Percentiles rank a stretch among this genome's conserved stretches.
phyloP scores from a whole-genome alignment of 2,113 vertebrate species.

The Lampris megalopsis region DNA sequence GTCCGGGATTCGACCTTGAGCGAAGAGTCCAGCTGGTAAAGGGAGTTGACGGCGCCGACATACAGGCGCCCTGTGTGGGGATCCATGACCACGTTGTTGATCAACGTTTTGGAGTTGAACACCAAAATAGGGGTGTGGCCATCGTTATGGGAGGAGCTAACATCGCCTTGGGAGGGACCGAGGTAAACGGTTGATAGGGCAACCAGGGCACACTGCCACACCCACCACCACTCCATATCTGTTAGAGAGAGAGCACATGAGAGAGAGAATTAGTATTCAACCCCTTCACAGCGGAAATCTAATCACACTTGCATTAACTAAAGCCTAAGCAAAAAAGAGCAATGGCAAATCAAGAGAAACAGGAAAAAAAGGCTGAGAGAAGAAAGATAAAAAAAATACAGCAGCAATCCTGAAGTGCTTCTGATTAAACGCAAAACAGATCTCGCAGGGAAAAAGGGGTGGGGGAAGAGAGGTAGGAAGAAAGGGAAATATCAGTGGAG shows the following conservation, averaged over 20 bases:
- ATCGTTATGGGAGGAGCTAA: background rate
- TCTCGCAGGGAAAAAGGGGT: slow-evolving; percentile 35
- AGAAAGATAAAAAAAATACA: slow-evolving; percentile 8
- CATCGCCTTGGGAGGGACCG: slow-evolving; percentile 42
- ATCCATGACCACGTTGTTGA: slow-evolving; percentile 90
- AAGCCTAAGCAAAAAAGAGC: background rate
- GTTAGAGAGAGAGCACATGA: slow-evolving; percentile 6
- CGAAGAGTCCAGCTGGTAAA: slow-evolving; percentile 87
- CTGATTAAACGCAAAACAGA: slow-evolving; percentile 59
- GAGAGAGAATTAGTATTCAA: background rate
- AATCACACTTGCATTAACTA: background rate
- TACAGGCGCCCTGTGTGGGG: slow-evolving; percentile 87
- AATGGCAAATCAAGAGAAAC: slow-evolving; percentile 23
- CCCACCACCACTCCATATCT: slow-evolving; percentile 75
- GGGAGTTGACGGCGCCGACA: slow-evolving; percentile 88
- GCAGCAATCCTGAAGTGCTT: slow-evolving; percentile 52
- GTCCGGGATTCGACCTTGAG: slow-evolving; percentile 69
- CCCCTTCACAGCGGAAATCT: slow-evolving; percentile 32
- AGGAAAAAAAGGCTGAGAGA: slow-evolving; percentile 36
- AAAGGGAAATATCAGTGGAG: background rate
- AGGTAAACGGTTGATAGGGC: slow-evolving; percentile 30
- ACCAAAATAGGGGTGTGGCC: slow-evolving; percentile 27
- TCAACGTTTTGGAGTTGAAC: slow-evolving; percentile 79
- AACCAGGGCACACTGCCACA: slow-evolving; percentile 50
- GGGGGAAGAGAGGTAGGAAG: background rate